These are phyloP conservation scores for Diprion similis DNA, from an alignment of 1,140 invertebrate species.

Conservation along the genomic window DNA sequence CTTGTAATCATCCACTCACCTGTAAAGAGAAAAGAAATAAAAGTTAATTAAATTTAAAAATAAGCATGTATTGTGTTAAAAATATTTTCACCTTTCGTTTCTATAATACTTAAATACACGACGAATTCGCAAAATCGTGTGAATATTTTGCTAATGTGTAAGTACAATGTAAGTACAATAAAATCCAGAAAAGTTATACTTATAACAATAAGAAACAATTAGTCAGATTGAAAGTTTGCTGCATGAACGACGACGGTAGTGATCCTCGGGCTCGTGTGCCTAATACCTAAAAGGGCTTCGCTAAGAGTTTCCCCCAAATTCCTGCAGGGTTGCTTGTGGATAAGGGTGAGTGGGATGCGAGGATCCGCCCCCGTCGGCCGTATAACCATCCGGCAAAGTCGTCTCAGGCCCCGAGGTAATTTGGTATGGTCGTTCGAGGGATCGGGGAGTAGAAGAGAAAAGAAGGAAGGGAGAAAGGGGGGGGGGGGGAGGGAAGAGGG, in stretches of 20 bases:
- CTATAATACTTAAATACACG: no score
- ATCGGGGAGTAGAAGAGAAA: conserved; percentile 1
- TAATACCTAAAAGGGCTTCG: background rate
- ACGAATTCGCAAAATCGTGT: no score
- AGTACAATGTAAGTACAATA: no score
- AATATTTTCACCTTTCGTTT: no score
- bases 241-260: no score
- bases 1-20: conserved; percentile 2
- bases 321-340: no score
- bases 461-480: conserved; percentile 5
- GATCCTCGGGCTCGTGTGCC: background rate
- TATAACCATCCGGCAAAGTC: conserved; percentile 1
- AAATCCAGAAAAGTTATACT: no score
- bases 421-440: conserved; percentile 16
- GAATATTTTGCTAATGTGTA: no score
- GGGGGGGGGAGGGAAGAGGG: background rate
- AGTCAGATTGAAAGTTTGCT: no score
- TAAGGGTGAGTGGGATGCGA: background rate
- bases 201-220: no score
- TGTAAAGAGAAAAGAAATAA: background rate
- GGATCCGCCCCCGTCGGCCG: background rate
- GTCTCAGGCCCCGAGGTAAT: background rate
- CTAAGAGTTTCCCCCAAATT: background rate
- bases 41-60: background rate
- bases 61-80: no score